Conservation (phyloP, 2,113 vertebrate genomes). For the Tapirus terrestris region DNA sequence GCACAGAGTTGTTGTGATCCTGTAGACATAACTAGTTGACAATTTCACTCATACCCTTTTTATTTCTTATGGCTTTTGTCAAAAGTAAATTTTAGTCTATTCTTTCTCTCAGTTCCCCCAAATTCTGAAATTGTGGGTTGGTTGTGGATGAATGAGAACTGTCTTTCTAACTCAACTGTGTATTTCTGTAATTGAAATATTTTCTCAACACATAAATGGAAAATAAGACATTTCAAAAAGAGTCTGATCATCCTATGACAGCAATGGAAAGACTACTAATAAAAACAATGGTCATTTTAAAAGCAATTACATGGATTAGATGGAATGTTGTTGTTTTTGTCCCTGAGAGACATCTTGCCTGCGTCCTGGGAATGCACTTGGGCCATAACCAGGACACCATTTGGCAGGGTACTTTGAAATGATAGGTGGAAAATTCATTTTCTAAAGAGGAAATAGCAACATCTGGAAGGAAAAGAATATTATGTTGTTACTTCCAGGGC, state of each 20-base stretch:
- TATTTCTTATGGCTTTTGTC: not conserved
- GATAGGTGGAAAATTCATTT: slow-evolving; percentile 62
- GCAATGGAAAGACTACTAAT: slow-evolving; percentile 15
- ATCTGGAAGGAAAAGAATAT: slow-evolving; percentile 47
- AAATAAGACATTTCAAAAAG: slow-evolving; percentile 52
- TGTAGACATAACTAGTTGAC: not conserved
- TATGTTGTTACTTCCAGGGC: slow-evolving; percentile 12
- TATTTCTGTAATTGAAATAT: slow-evolving; percentile 50
- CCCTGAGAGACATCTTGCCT: slow-evolving; percentile 27
- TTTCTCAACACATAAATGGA: slow-evolving; percentile 48
- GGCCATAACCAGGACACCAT: not conserved
- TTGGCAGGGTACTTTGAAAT: slow-evolving; percentile 45
- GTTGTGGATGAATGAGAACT: slow-evolving; percentile 34
- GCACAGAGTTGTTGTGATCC: not conserved
- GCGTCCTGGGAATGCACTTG: not conserved
- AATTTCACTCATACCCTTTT: not conserved
- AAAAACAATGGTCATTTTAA: slow-evolving; percentile 59
- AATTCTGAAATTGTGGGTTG: slow-evolving; percentile 37
- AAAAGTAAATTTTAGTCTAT: slow-evolving; percentile 51
- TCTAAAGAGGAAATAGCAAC: slow-evolving; percentile 49
- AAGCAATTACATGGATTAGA: slow-evolving; percentile 51
- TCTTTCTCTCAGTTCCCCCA: not conserved
- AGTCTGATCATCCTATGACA: not conserved
- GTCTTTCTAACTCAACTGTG: slow-evolving; percentile 13
- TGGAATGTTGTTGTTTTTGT: not conserved